Evolutionary conservation across 2,888 invertebrate genomes (phyloP), one percentile per base, ranked within the genome.

Genomic region (Synanthedon tipuliformis): DNA sequence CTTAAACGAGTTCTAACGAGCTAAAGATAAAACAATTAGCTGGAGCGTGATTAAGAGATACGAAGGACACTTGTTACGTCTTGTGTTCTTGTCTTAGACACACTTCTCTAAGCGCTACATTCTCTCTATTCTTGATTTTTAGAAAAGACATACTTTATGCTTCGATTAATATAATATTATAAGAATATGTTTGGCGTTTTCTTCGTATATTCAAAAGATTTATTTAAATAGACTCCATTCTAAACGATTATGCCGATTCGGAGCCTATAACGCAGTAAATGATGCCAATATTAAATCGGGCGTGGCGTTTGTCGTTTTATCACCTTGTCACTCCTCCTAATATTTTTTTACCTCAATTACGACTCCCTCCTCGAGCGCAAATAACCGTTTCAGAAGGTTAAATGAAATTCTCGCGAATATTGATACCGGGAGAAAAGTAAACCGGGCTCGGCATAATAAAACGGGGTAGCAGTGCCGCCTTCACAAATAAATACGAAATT

Each of bases 1-100:
- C 85, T 87, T 86, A 86, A 87, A 86, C 86, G 86, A 86, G 86
- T 86, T 83, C 85, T 87, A 87, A 86, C 86, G 86, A 86, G 86
- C 87, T 84, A 78, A 80, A 85, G 87, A 87, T 87, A 86, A 87
- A 87, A 87, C 87, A 87, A 87, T 87, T 87, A 87, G 81, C 75
- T 77, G 72, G 63, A 74, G 74, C 81, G 83, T 85, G 85, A 87
- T 87, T 86, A 86, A 86, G 84, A 86, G 84, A 84, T 84, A 83
- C 82, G 71, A 75, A 71, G 72, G 83, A 84, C 85, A 86, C 87
- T 87, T 86, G 87, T 87, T 86, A 86, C 86, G 72, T 79, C 81
- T 82, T 78, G 76, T 69, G 69, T 69, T 45, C 45, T 34, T 34
- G 34, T 34, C 34, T 34, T 34, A 23, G 34, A 34, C 10, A 34